phyloP scores from a whole-genome alignment of 2,113 vertebrate genomes.

The Oenanthe oenanthe region DNA sequence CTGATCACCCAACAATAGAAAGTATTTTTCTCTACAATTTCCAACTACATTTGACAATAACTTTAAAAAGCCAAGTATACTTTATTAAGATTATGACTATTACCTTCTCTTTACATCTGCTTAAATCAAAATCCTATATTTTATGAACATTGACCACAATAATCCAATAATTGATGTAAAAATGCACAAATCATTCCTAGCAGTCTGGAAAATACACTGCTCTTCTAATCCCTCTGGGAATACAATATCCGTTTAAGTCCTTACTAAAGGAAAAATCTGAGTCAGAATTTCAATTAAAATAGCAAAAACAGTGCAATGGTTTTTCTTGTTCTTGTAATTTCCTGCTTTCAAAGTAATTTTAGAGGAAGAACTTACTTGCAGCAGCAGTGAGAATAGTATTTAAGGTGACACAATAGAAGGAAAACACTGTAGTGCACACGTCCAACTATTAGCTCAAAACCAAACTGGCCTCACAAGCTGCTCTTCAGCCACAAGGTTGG shows the following conservation, averaged over 20 bases:
- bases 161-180: not conserved
- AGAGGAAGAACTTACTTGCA: not conserved
- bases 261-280: not conserved
- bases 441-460: not conserved
- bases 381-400: not conserved
- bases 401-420: not conserved
- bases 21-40: not conserved
- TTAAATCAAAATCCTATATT: not conserved
- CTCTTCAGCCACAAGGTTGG: not conserved
- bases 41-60: not conserved
- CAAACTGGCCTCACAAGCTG: not conserved
- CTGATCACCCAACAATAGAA: not conserved
- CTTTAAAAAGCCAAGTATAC: not conserved
- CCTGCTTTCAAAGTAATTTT: not conserved
- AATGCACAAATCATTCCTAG: not conserved
- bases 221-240: not conserved
- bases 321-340: not conserved
- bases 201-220: not conserved
- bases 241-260: not conserved
- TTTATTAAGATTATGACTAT: not conserved
- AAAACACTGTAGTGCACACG: not conserved
- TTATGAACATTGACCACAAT: not conserved
- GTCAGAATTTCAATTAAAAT: not conserved
- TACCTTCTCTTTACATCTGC: not conserved
- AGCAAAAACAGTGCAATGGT: not conserved